Conservation (phyloP, 2,797 vertebrate species). For the Poeciliopsis gracilis region DNA sequence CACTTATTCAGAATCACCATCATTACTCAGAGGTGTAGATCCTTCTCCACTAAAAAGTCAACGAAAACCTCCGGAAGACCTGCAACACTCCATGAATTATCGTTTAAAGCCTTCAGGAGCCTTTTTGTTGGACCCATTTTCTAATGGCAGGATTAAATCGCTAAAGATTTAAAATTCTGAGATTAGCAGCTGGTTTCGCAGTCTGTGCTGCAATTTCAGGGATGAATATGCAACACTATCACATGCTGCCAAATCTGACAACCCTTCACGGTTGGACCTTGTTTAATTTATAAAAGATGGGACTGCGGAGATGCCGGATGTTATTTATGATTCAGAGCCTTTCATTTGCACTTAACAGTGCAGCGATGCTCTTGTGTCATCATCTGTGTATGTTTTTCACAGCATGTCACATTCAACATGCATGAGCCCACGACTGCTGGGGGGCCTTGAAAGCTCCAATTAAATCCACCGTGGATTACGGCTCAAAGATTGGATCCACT, state of each 20-base stretch:
- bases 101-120: conserved; percentile 32
- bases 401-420: conserved; percentile 74
- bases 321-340: conserved; percentile 67
- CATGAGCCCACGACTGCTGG: conserved; percentile 54
- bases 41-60: conserved; percentile 6
- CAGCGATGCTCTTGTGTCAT: conserved; percentile 54
- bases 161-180: conserved; percentile 42
- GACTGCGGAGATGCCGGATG: conserved; percentile 55
- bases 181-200: conserved; percentile 44
- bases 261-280: conserved; percentile 43
- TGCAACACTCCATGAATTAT: conserved; percentile 25
- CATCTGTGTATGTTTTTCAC: conserved; percentile 65
- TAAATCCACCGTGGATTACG: conserved; percentile 44
- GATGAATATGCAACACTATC: conserved; percentile 23
- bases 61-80: conserved; percentile 18
- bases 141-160: conserved; percentile 49
- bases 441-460: conserved; percentile 48
- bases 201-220: conserved; percentile 28
- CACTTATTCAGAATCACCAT: conserved; percentile 73
- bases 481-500: conserved; percentile 34
- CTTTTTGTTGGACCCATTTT: conserved; percentile 22
- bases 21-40: conserved; percentile 74
- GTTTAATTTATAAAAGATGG: conserved; percentile 67
- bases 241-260: conserved; percentile 36
- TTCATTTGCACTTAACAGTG: conserved; percentile 62